Evolutionary conservation across 2,888 invertebrate genomes (phyloP).

Genomic region (Cephus pulcher): DNA sequence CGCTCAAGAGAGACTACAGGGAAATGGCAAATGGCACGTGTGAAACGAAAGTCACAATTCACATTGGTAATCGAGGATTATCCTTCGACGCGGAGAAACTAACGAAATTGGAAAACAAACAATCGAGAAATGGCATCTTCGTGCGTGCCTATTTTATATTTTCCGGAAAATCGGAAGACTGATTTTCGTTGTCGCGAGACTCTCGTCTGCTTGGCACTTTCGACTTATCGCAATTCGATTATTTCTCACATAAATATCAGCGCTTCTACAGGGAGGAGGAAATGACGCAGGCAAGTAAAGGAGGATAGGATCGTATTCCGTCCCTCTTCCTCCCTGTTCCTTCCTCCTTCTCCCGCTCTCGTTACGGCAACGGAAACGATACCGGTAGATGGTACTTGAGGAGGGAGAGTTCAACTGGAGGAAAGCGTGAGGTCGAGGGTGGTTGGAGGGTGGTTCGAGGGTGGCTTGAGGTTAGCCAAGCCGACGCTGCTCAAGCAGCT

Average conservation of each 20-base stretch:
- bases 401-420: neutral
- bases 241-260: neutral
- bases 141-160: neutral
- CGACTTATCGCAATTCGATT: neutral
- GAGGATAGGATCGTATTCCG: neutral
- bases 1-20: slow-evolving; percentile 9
- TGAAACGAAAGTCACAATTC: slow-evolving; percentile 40
- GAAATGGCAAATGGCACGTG: slow-evolving; percentile 8
- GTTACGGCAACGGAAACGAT: neutral
- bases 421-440: slow-evolving; percentile 1
- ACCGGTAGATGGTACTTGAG: neutral
- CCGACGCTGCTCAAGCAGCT: neutral
- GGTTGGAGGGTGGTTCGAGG: neutral
- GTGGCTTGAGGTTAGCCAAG: neutral
- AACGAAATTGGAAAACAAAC: neutral
- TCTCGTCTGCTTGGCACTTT: neutral
- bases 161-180: neutral
- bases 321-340: slow-evolving; percentile 6
- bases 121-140: neutral
- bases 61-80: slow-evolving; percentile 53
- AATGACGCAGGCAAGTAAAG: neutral
- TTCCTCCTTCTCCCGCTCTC: neutral
- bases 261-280: neutral
- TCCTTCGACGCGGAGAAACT: slow-evolving; percentile 22
- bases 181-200: neutral